Evolutionary conservation across 2,888 invertebrate genomes (phyloP).

Genomic region (Eretmocerus hayati): DNA sequence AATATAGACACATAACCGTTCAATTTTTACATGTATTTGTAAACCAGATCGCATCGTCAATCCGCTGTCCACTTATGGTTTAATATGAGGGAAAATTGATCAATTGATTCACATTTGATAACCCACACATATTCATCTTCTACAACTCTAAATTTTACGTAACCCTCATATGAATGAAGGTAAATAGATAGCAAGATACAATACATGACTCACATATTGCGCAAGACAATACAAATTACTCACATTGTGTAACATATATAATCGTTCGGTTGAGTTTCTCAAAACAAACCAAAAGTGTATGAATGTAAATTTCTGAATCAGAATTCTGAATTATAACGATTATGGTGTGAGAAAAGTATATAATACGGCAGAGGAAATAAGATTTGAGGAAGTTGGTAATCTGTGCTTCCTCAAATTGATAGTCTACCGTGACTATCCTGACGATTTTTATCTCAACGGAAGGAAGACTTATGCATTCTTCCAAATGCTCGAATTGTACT

Average conservation of each 20-base stretch:
- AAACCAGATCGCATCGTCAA: too few relatives aligned
- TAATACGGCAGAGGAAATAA: neutral
- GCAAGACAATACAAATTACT: slow-evolving; percentile 8
- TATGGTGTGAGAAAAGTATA: too few relatives aligned
- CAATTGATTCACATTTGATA: too few relatives aligned
- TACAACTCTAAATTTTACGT: slow-evolving; percentile 5
- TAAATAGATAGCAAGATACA: too few relatives aligned
- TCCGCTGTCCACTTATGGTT: too few relatives aligned
- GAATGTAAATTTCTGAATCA: neutral
- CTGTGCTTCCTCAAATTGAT: slow-evolving; percentile 8
- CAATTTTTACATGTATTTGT: too few relatives aligned
- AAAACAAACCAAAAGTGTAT: neutral
- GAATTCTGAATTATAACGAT: neutral
- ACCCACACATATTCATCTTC: too few relatives aligned
- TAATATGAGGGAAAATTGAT: too few relatives aligned
- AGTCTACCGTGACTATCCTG: neutral
- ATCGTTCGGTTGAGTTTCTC: neutral
- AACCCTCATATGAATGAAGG: too few relatives aligned
- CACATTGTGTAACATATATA: slow-evolving; percentile 6
- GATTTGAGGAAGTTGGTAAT: slow-evolving; percentile 11
- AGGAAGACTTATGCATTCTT: slow-evolving; percentile 6
- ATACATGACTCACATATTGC: neutral
- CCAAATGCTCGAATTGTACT: neutral
- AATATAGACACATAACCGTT: too few relatives aligned
- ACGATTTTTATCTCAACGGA: slow-evolving; percentile 10